Percentiles rank a stretch among this genome's conserved stretches.
Evolutionary conservation across 2,797 vertebrate species (phyloP).

Genomic region (Sebastes flavidus): DNA sequence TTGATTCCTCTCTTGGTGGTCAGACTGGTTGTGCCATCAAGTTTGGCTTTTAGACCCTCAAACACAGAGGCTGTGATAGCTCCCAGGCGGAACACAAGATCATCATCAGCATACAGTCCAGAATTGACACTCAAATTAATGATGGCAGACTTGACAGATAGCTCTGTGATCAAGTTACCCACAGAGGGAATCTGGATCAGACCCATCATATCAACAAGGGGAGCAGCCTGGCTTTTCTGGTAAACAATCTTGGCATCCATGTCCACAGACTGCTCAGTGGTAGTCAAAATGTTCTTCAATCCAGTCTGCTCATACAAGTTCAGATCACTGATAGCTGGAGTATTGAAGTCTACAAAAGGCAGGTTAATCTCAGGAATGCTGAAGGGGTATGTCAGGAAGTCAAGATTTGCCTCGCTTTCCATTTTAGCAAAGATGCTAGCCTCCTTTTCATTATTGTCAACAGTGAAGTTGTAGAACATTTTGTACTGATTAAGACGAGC

Average conservation of each 20-base stretch:
- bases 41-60: slow-evolving; percentile 86
- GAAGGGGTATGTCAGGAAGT: slow-evolving; percentile 88
- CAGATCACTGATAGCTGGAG: slow-evolving; percentile 81
- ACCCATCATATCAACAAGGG: slow-evolving; percentile 78
- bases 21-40: slow-evolving; percentile 90
- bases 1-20: slow-evolving; percentile 90
- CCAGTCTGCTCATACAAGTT: slow-evolving; percentile 89
- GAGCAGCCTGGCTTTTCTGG: slow-evolving; percentile 85
- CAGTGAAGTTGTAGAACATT: slow-evolving; percentile 85
- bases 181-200: slow-evolving; percentile 84
- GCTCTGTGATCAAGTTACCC: slow-evolving; percentile 89
- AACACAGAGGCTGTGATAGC: slow-evolving; percentile 87
- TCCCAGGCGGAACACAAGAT: slow-evolving; percentile 86
- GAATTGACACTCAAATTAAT: slow-evolving; percentile 88
- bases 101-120: slow-evolving; percentile 87
- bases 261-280: slow-evolving; percentile 89
- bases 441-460: slow-evolving; percentile 83
- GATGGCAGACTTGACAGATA: slow-evolving; percentile 91
- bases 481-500: slow-evolving; percentile 90
- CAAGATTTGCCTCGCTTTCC: slow-evolving; percentile 89
- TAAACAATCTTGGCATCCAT: slow-evolving; percentile 87
- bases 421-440: slow-evolving; percentile 79
- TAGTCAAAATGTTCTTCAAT: slow-evolving; percentile 87
- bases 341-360: slow-evolving; percentile 79
- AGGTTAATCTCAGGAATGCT: slow-evolving; percentile 86